Conservation (phyloP, 2,797 vertebrate genomes). For the Brachymystax lenok region DNA sequence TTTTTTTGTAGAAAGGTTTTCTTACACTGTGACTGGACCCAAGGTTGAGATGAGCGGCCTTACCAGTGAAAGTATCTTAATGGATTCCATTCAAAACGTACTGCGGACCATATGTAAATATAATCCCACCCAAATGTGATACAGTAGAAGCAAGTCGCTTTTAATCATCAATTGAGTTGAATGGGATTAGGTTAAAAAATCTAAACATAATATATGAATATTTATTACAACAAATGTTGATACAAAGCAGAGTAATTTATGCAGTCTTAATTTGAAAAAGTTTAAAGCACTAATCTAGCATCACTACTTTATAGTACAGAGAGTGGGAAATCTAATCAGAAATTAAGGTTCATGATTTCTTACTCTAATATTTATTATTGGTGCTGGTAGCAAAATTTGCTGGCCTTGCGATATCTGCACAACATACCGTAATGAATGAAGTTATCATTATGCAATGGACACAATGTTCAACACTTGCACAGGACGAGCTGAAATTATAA, state of each 20-base stretch:
- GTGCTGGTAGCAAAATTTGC: neutral
- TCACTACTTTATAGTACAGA: conserved; percentile 30
- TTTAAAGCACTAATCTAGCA: conserved; percentile 32
- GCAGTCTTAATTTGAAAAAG: conserved; percentile 29
- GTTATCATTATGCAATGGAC: no score
- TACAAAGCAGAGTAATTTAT: conserved; percentile 26
- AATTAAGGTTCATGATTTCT: conserved; percentile 27
- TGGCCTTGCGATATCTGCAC: neutral
- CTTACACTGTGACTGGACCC: conserved; percentile 24
- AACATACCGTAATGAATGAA: no score
- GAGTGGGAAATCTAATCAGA: conserved; percentile 38
- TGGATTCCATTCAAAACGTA: neutral
- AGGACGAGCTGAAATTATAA: conserved; percentile 34
- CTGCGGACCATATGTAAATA: neutral
- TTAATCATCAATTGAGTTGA: neutral
- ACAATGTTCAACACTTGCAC: no score
- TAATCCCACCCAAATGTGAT: neutral
- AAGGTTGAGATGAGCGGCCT: conserved; percentile 20
- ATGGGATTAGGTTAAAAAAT: neutral
- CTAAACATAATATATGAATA: conserved; percentile 21
- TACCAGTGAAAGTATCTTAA: conserved; percentile 13
- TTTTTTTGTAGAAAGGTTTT: conserved; percentile 10
- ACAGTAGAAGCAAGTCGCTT: neutral
- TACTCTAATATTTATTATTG: neutral
- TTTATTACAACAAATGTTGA: conserved; percentile 23